Base-by-base conservation (phyloP, 2,797 vertebrate genomes). In the Oreochromis mossambicus region DNA sequence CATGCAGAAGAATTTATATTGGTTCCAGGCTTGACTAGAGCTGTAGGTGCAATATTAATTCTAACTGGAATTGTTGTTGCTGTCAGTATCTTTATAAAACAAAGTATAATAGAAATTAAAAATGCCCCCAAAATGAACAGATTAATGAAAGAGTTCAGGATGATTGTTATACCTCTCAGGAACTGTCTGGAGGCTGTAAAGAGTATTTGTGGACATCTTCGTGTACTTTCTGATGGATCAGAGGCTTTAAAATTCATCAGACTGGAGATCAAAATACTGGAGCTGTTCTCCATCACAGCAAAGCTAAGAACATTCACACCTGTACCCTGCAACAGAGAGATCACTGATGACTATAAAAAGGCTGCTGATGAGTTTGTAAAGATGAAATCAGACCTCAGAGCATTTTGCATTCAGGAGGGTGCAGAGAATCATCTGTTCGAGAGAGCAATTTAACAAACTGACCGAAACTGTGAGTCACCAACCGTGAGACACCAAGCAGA, bases 201-300 rank as follows among this genome's bases (percentile, higher is more conserved):
- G 15, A 12, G 6, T 43, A 38, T 9, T 2, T 56, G 77, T 43
- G 52, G 36, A 10, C 13, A 24, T 41, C 36, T 55, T 4, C 36
- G 21, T 3, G 19, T 4, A 50, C 1, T 2, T 4, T 41, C 21
- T 5, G 34, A 8, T 2, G 36, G 52, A 43, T 14, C n/a, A 11
- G 52, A 26, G 21, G 36, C 51, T 6, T 10, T 78, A 43, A 56
- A 56, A 29, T 43, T 43, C 36, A 78, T 43, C 36, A 56, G 77
- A 38, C 52, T 78, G 77, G 52, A 78, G 24, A 41, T 56, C 21
- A 56, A 43, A 14, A 56, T 78, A 52, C 52, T 78, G 77, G 36
- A 78, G 36, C 77, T 56, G 14, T 56, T 78, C 52, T 43, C 5
- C 52, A 17, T 56, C 34, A 26, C 15, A 3, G 52, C 36, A 38